A percentile compares a stretch with the other conserved stretches of the same genome.
Conservation (phyloP, 2,888 invertebrate genomes). For the Drosophila parthenogenetica region DNA sequence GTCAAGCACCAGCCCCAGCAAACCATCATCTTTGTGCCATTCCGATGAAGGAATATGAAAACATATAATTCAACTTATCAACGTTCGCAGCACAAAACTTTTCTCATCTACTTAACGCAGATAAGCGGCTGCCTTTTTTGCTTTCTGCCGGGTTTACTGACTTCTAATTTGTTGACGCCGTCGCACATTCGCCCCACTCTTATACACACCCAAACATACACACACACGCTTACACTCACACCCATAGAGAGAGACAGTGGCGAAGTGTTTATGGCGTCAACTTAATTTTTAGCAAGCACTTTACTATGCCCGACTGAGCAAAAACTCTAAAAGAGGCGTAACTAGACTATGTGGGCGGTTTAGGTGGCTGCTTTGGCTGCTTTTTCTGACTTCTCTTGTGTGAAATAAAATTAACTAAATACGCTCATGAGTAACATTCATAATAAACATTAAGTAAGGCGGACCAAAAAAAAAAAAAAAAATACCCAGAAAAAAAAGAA, state of each 20-base stretch:
- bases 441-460: slow-evolving; percentile 80
- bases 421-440: slow-evolving; percentile 82
- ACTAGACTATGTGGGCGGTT: slow-evolving; percentile 46
- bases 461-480: slow-evolving; percentile 18
- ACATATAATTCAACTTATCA: slow-evolving; percentile 78
- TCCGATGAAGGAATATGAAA: slow-evolving; percentile 64
- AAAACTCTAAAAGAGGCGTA: slow-evolving; percentile 55
- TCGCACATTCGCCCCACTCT: slow-evolving; percentile 33
- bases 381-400: slow-evolving; percentile 74
- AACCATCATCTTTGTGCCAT: slow-evolving; percentile 5
- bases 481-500: slow-evolving; percentile 33
- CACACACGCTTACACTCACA: neutral
- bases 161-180: slow-evolving; percentile 74
- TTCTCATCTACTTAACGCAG: slow-evolving; percentile 81
- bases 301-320: slow-evolving; percentile 59
- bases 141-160: slow-evolving; percentile 70
- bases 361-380: slow-evolving; percentile 27
- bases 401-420: slow-evolving; percentile 82
- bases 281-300: slow-evolving; percentile 75
- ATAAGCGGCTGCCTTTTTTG: slow-evolving; percentile 70
- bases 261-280: slow-evolving; percentile 77
- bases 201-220: neutral
- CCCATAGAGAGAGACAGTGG: slow-evolving; percentile 59
- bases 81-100: slow-evolving; percentile 73
- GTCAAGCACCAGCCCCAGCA: neutral